Evolutionary conservation across 2,113 vertebrate species (phyloP).

Genomic region (Ammodytes marinus): DNA sequence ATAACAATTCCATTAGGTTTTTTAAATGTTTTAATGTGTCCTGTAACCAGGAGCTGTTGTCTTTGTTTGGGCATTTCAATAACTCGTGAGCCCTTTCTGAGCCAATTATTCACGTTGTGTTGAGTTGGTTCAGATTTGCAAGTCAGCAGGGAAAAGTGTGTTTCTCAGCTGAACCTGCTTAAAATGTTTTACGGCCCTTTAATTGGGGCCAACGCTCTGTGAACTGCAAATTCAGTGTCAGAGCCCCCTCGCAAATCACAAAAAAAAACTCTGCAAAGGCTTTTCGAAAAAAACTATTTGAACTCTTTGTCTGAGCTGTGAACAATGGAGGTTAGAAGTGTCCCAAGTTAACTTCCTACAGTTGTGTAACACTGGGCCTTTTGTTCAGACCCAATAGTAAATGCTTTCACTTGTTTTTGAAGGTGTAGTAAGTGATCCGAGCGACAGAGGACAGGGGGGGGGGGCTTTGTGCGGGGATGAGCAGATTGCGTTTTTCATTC

Average conservation of each 20-base stretch:
- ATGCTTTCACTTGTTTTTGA: slow-evolving; percentile 59
- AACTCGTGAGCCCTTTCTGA: background rate
- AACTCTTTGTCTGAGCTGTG: slow-evolving; percentile 24
- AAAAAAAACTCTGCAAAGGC: background rate
- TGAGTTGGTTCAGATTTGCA: background rate
- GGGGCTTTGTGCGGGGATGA: slow-evolving; percentile 12
- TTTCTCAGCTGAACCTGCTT: background rate
- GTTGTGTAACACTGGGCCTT: slow-evolving; percentile 62
- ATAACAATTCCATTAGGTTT: too few relatives aligned
- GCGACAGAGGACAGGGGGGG: slow-evolving; percentile 21
- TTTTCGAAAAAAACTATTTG: background rate
- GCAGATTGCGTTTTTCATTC: slow-evolving; percentile 54
- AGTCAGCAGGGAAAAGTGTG: background rate
- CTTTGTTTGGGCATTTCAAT: background rate
- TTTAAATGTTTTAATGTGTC: too few relatives aligned
- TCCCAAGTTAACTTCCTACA: slow-evolving; percentile 31
- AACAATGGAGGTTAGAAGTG: slow-evolving; percentile 53
- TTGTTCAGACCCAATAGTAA: slow-evolving; percentile 65
- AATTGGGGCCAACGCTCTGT: background rate
- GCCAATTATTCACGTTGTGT: background rate
- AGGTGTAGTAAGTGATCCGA: slow-evolving; percentile 46
- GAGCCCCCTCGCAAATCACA: slow-evolving; percentile 15
- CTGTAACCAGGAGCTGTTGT: background rate
- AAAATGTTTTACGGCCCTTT: slow-evolving; percentile 2
- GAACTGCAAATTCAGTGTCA: slow-evolving; percentile 9